These are phyloP conservation scores for Papilio aristodemus DNA, from an alignment of 1,140 invertebrate genomes.

Conservation along the genomic window DNA sequence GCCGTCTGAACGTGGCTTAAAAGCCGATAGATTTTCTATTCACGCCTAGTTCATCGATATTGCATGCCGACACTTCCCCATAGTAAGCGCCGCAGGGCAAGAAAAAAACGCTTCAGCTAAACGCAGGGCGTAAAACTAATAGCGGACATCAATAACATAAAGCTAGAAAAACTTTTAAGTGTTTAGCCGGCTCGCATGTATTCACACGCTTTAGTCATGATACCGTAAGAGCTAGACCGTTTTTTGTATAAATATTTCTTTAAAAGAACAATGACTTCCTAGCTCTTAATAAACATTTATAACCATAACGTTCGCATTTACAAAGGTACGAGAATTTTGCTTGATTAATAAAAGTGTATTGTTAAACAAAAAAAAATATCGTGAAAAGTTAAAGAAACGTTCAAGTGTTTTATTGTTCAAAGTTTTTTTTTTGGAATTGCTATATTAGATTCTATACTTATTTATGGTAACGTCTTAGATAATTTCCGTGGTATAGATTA, in stretches of 20 bases:
- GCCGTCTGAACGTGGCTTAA: conserved; percentile 40
- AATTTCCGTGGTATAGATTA: too few relatives aligned
- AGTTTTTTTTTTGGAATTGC: too few relatives aligned
- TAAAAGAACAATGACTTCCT: background rate
- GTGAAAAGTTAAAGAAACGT: too few relatives aligned
- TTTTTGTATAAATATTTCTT: conserved; percentile 4
- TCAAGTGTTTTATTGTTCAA: too few relatives aligned
- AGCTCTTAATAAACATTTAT: background rate
- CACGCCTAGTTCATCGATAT: conserved; percentile 44
- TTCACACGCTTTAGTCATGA: background rate
- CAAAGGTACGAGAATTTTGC: background rate
- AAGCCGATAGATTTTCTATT: conserved; percentile 18
- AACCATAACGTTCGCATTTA: background rate
- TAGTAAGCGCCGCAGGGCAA: conserved; percentile 43
- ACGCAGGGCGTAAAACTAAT: conserved; percentile 50
- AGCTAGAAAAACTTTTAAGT: conserved; percentile 39
- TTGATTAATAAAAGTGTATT: too few relatives aligned
- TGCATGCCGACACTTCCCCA: conserved; percentile 40
- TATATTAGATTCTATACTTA: too few relatives aligned
- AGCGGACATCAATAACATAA: conserved; percentile 44
- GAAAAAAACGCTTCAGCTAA: conserved; percentile 36
- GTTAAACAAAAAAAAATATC: too few relatives aligned
- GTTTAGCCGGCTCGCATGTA: conserved; percentile 33
- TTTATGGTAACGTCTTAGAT: too few relatives aligned
- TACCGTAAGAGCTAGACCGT: conserved; percentile 7